Conservation (phyloP, 2,113 vertebrate species). For the Tursiops truncatus region DNA sequence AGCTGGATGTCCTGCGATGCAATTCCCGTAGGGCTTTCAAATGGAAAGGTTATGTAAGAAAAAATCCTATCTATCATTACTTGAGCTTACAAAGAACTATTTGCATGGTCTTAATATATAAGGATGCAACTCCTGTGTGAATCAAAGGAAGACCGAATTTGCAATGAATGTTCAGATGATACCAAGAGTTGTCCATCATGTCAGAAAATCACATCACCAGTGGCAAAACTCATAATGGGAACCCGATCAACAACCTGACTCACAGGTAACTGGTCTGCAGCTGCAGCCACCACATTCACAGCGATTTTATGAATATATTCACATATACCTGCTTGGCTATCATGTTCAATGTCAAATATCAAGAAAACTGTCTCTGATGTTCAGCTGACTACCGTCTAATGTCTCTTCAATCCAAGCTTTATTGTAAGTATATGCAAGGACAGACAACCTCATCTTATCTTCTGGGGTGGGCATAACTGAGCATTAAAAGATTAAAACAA, state of each 20-base stretch:
- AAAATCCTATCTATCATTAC: background rate
- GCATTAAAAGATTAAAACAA: conserved; percentile 2
- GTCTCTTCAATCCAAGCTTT: background rate
- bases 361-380: background rate
- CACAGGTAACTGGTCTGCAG: background rate
- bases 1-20: background rate
- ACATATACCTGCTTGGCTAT: background rate
- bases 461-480: background rate
- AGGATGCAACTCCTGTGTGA: background rate
- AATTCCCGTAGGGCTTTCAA: background rate
- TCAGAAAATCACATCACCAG: background rate
- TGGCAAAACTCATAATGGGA: background rate
- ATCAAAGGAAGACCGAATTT: background rate
- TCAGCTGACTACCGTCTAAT: background rate
- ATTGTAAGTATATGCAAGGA: background rate
- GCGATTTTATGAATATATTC: background rate
- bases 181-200: background rate
- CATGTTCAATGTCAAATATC: background rate
- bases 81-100: background rate
- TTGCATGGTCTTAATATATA: background rate
- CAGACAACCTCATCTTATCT: background rate
- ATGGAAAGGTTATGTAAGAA: background rate
- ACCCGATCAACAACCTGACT: background rate
- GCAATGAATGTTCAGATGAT: background rate
- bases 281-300: background rate